A percentile compares a stretch with the other conserved stretches of the same genome.
phyloP scores from a whole-genome alignment of 35 echinoderm and acorn worm genomes.

The Patiria miniata region DNA sequence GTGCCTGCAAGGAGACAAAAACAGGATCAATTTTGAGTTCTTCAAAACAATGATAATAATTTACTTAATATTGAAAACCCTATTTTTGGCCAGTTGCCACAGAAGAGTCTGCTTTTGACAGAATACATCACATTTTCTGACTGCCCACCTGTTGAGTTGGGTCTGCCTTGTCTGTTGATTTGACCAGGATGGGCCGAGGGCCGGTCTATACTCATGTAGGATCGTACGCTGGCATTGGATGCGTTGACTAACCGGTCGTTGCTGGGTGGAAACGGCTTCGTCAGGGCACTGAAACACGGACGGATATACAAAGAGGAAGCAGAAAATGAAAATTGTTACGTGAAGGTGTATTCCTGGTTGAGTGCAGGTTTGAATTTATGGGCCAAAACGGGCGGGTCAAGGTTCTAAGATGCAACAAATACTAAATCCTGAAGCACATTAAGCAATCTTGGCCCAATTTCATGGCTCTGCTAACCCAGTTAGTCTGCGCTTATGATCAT shows the following conservation, averaged over 20 bases:
- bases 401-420: too few species aligned
- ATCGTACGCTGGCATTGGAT: conserved; percentile 85
- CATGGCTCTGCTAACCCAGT: too few species aligned
- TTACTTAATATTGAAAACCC: background rate
- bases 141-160: conserved; percentile 93
- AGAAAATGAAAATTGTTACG: too few species aligned
- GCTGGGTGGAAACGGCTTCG: conserved; percentile 63
- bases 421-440: too few species aligned
- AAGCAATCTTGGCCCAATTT: too few species aligned
- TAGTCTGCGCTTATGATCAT: too few species aligned
- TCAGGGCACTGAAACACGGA: conserved; percentile 61
- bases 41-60: background rate
- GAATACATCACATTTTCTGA: background rate
- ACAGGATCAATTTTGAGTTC: background rate
- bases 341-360: too few species aligned
- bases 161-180: conserved; percentile 45
- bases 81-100: background rate
- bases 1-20: background rate
- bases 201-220: conserved; percentile 89
- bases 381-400: too few species aligned
- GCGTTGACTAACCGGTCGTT: conserved; percentile 87
- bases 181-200: conserved; percentile 72
- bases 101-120: background rate
- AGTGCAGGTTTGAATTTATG: too few species aligned
- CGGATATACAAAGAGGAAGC: background rate